Evolutionary conservation across 2,113 vertebrate species (phyloP).

Genomic region (Pseudopipra pipra): DNA sequence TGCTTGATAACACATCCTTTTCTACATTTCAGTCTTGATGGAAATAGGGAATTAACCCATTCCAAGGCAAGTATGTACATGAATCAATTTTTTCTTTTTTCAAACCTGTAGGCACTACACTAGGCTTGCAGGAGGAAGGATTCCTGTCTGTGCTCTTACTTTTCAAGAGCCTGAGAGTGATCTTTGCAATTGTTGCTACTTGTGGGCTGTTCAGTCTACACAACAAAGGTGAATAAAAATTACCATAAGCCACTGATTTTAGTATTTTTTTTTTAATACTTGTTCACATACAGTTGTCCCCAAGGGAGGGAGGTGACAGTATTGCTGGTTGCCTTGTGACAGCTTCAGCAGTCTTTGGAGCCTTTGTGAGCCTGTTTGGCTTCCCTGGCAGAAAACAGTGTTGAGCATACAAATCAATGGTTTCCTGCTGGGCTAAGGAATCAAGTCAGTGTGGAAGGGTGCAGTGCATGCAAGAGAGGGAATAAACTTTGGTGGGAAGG

Average conservation of each 20-base stretch:
- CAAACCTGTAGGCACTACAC: conserved; percentile 81
- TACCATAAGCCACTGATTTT: background rate
- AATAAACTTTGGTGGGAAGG: background rate
- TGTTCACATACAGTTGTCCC: background rate
- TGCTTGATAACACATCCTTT: background rate
- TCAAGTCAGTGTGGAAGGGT: background rate
- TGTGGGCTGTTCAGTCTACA: conserved; percentile 94
- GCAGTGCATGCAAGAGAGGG: background rate
- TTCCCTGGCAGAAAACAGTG: background rate
- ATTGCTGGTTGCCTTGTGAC: background rate
- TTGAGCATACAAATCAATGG: background rate
- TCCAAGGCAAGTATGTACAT: background rate
- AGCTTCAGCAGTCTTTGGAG: background rate
- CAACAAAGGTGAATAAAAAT: conserved; percentile 83
- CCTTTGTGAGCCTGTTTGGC: background rate
- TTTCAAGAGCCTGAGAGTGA: conserved; percentile 97
- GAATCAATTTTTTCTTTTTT: background rate
- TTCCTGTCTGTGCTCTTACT: conserved; percentile 89
- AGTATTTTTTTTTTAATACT: background rate
- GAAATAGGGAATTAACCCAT: background rate
- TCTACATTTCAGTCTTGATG: background rate
- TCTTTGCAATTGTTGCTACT: conserved; percentile 92
- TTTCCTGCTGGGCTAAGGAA: background rate
- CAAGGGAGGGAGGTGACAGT: background rate
- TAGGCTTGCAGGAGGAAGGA: conserved; percentile 87